Conservation (phyloP, 2,113 vertebrate genomes). For the Fulica atra region DNA sequence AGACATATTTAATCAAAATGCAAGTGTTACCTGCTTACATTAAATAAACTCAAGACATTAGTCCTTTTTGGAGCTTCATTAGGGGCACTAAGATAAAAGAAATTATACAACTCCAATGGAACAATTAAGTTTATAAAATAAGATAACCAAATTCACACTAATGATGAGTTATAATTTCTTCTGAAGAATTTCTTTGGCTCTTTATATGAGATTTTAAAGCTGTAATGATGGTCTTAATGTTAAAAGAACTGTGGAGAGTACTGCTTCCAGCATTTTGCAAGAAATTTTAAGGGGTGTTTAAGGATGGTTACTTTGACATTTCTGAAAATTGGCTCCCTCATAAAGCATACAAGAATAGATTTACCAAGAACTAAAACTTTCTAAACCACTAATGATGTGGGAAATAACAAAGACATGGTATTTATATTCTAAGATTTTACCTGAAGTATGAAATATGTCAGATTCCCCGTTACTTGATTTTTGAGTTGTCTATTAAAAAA, state of each 20-base stretch:
- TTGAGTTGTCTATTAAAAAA: background rate
- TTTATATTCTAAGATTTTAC: background rate
- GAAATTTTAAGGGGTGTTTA: background rate
- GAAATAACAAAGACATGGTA: background rate
- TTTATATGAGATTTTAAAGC: background rate
- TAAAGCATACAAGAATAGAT: background rate
- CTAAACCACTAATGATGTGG: background rate
- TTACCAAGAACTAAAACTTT: background rate
- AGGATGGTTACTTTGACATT: background rate
- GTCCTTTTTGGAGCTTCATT: background rate
- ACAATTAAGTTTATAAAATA: background rate
- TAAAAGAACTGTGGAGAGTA: background rate
- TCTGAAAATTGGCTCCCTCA: background rate
- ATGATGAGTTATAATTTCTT: background rate
- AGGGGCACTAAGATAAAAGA: background rate
- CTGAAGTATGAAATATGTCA: background rate
- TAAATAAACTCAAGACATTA: background rate
- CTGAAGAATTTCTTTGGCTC: background rate
- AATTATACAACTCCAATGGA: background rate
- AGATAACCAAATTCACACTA: background rate
- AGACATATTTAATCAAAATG: background rate
- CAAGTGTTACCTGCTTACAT: background rate
- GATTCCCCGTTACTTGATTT: background rate
- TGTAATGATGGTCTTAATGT: background rate
- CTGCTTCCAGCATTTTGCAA: background rate